Percentiles rank a stretch among this genome's conserved stretches.
phyloP scores from a whole-genome alignment of 2,888 invertebrate genomes.

The Andrena trimmerana region DNA sequence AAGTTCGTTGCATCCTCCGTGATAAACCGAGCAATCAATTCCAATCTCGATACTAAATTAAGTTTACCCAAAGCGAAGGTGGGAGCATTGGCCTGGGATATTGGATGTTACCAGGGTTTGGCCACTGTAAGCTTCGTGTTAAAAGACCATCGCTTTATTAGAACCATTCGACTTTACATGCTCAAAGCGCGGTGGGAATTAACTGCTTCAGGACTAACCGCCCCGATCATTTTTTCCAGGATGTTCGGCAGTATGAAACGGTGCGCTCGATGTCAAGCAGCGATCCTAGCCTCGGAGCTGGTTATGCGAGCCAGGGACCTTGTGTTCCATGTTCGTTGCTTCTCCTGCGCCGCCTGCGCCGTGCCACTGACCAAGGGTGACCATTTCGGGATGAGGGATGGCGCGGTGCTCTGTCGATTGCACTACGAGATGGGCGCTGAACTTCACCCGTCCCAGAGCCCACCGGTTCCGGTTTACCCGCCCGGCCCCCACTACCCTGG shows the following conservation, averaged over 20 bases:
- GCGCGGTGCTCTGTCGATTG: slow-evolving; percentile 94
- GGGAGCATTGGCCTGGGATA: too few relatives aligned
- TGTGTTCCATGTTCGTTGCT: slow-evolving; percentile 98
- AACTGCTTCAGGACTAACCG: not conserved
- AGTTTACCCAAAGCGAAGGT: too few relatives aligned
- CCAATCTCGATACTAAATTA: too few relatives aligned
- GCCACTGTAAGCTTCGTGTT: too few relatives aligned
- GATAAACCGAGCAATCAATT: too few relatives aligned
- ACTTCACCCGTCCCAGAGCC: slow-evolving; percentile 83
- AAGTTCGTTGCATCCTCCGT: too few relatives aligned
- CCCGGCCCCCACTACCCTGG: slow-evolving; percentile 86
- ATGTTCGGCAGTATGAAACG: slow-evolving; percentile 94
- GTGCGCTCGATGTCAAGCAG: slow-evolving; percentile 95
- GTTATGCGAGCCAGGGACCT: slow-evolving; percentile 97
- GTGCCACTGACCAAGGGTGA: slow-evolving; percentile 96
- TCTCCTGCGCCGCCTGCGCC: slow-evolving; percentile 96
- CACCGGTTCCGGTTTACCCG: slow-evolving; percentile 83
- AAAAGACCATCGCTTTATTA: too few relatives aligned
- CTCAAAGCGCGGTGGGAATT: too few relatives aligned
- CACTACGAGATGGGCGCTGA: slow-evolving; percentile 88
- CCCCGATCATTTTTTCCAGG: slow-evolving; percentile 86
- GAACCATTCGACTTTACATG: too few relatives aligned
- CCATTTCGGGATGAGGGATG: slow-evolving; percentile 96
- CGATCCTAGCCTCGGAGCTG: slow-evolving; percentile 95
- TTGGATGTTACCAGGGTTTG: too few relatives aligned